Percentiles rank a stretch among this genome's conserved stretches.
These are phyloP conservation scores for Masnerella sp. DNA, from an alignment of 2,888 invertebrate genomes.

Conservation along the genomic window DNA sequence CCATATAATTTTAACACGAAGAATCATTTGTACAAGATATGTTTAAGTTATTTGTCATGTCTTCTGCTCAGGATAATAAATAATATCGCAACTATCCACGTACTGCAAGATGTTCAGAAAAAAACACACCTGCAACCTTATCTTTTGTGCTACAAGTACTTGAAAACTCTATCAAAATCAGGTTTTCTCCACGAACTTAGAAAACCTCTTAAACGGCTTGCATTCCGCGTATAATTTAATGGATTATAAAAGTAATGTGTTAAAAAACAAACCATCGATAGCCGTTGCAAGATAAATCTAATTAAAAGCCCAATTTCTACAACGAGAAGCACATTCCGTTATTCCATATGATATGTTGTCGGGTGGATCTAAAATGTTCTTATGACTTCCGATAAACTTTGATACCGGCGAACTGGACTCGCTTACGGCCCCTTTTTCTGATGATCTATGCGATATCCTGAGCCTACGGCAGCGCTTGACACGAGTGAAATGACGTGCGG, in stretches of 20 bases:
- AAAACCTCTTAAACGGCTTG: slow-evolving; percentile 19
- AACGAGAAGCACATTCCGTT: slow-evolving; percentile 42
- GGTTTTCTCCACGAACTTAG: slow-evolving; percentile 17
- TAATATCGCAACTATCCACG: too few relatives aligned
- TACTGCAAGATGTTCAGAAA: too few relatives aligned
- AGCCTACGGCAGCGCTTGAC: slow-evolving; percentile 34
- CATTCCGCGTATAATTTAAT: slow-evolving; percentile 19
- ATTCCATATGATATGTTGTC: slow-evolving; percentile 45
- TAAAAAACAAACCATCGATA: slow-evolving; percentile 47
- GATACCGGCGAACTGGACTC: slow-evolving; percentile 33
- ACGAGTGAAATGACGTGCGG: slow-evolving; percentile 28
- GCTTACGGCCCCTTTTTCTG: slow-evolving; percentile 40
- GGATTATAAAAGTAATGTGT: slow-evolving; percentile 42
- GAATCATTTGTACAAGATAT: too few relatives aligned
- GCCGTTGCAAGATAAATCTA: slow-evolving; percentile 35
- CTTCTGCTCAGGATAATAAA: too few relatives aligned
- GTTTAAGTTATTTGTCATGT: too few relatives aligned
- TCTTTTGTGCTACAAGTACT: neutral
- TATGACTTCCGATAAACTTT: slow-evolving; percentile 42
- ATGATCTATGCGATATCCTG: slow-evolving; percentile 47
- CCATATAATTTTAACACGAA: too few relatives aligned
- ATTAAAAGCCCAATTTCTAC: slow-evolving; percentile 53
- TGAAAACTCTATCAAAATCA: slow-evolving; percentile 12
- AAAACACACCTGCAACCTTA: too few relatives aligned
- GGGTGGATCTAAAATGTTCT: slow-evolving; percentile 42